These are phyloP conservation scores for Mallateleia sp. DNA, from an alignment of 2,888 invertebrate genomes.

Conservation along the genomic window DNA sequence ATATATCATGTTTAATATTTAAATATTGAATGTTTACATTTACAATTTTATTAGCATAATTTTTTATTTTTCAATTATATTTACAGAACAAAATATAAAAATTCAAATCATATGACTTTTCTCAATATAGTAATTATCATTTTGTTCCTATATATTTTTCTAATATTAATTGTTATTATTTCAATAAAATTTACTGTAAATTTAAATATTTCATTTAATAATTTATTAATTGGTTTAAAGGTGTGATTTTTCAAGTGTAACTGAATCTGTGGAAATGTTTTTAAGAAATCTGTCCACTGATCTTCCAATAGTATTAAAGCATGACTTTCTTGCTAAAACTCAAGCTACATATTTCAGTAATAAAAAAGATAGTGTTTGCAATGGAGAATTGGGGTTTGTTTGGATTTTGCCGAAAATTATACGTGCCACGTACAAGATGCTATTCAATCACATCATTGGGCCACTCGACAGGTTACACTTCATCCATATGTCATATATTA, in stretches of 20 bases:
- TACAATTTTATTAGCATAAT: too few species aligned
- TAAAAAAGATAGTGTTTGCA: conserved; percentile 13
- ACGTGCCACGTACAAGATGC: neutral
- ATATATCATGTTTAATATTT: too few species aligned
- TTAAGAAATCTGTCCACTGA: neutral
- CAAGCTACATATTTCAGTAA: neutral
- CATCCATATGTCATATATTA: conserved; percentile 16
- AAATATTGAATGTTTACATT: too few species aligned
- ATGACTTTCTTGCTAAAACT: conserved; percentile 11
- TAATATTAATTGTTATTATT: too few species aligned
- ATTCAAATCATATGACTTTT: neutral
- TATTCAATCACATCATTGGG: conserved; percentile 2
- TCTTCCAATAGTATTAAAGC: neutral
- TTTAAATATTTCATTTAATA: too few species aligned
- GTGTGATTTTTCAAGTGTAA: neutral
- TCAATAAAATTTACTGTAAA: too few species aligned
- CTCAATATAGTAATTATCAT: neutral
- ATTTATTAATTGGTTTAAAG: neutral
- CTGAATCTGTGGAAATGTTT: neutral
- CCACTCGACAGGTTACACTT: conserved; percentile 1
- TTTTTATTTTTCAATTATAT: neutral
- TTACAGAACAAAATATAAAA: too few species aligned
- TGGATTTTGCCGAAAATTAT: conserved; percentile 4
- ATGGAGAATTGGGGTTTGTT: neutral
- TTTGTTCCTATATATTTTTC: neutral